phyloP scores from a whole-genome alignment of 2,113 vertebrate genomes.

The Myrmophylax atrothorax region DNA sequence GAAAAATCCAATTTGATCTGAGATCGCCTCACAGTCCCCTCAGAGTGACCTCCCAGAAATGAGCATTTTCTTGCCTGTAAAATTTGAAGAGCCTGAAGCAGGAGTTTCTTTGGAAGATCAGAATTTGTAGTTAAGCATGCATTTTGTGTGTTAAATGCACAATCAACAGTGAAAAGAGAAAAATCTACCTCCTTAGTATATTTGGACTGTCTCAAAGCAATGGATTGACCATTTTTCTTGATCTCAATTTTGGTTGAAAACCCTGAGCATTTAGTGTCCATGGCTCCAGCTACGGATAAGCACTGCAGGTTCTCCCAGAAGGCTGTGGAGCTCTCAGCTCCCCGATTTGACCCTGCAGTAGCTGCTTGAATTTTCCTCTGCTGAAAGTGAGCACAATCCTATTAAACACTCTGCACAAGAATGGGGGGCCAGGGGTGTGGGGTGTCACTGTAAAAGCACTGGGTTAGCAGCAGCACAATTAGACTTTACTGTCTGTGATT shows the following conservation, averaged over 20 bases:
- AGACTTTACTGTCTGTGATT: conserved; percentile 49
- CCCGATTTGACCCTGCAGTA: background rate
- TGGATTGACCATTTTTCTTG: background rate
- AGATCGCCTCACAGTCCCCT: background rate
- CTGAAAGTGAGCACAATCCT: conserved; percentile 3
- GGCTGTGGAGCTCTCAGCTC: background rate
- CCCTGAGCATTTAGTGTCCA: background rate
- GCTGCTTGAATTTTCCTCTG: conserved; percentile 20
- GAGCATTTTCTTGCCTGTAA: background rate
- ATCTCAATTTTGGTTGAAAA: background rate
- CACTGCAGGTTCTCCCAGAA: background rate
- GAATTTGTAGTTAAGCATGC: background rate
- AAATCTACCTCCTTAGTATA: background rate
- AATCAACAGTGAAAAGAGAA: background rate
- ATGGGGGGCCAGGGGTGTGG: background rate
- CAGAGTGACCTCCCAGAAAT: background rate
- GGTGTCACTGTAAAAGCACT: conserved; percentile 11
- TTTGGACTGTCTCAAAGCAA: background rate
- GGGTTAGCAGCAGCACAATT: conserved; percentile 51
- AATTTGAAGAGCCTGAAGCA: background rate
- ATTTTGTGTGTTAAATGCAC: background rate
- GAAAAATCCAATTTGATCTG: background rate
- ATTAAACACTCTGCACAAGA: background rate
- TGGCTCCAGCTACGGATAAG: background rate
- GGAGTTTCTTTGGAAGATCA: background rate